Evolutionary conservation across 2,888 invertebrate genomes (phyloP), one percentile per base, ranked within the genome.

Genomic region (Papilio elwesi): DNA sequence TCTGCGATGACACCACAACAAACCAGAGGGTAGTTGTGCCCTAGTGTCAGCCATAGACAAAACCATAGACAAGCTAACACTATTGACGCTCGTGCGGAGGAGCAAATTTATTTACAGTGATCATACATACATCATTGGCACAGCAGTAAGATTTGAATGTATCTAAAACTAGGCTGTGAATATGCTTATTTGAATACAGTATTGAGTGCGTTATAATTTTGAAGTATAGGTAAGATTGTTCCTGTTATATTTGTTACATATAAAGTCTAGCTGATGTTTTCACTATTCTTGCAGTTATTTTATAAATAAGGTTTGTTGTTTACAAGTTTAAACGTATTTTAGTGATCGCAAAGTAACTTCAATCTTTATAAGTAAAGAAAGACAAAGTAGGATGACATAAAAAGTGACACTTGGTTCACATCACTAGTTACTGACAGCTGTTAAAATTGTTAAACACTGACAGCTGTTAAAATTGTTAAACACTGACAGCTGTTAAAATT

Each of bases 1-100:
- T 89, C 0, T 76, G 76, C 0, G 80, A 86, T 52, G 90, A 91
- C 74, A 63, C 73, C 0, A 13, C 75, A 0, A 75, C 82, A 59
- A 81, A 80, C 5, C 81, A 80, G 2, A 85, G 83, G 53, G 38
- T 85, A 0, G 81, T 87, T 0, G 85, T 85, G 1, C 88, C 90
- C 0, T 90, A 82, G 36, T 36, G 12, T 12, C 9, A 15, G 26
- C 26, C 26, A 2, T n/a, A n/a, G n/a, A 26, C 47, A 6, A 15
- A n/a, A 15, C 15, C 15, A 63, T 15, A 76, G 55, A 47, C 51
- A 63, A 66, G n/a, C 62, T 53, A 38, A 8, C 10, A 38, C 13
- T 15, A 65, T n/a, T 43, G 13, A 63, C 43, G 9, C 43, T 43
- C 26, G 26, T 26, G 26, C 1, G 26, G 26, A 2, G 26, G 4